Base-by-base conservation (phyloP, 2,888 invertebrate species). In the Agrilus cyanescens region DNA sequence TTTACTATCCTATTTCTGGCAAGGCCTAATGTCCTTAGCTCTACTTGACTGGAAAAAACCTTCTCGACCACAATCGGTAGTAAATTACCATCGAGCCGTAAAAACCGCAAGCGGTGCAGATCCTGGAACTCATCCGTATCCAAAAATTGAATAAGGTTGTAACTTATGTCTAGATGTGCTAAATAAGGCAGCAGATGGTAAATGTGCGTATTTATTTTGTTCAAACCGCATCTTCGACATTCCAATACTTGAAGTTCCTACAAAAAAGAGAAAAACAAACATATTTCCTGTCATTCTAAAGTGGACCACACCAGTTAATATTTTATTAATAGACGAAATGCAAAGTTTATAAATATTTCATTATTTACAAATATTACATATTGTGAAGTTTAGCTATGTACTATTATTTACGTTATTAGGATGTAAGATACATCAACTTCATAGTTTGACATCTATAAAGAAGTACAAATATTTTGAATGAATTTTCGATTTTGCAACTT, bases 81-180 rank as follows among this genome's bases (percentile, higher is more conserved):
- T 60, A 81, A 79, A 68, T 87, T 87, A 14, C 85, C 84, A 55
- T 86, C 85, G 49, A 87, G 66, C 52, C 73, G 72, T 36, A 85
- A 66, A 51, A 68, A 75, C 57, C 72, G 75, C 30, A 85, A 65
- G 46, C 75, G 74, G 55, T 75, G 78, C 37, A 85, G 70, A 58
- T 80, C 80, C 52, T 73, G 71, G 60, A 82, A 85, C 60, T 85
- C 83, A 56, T 83, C 82, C 37, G 76, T 71, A 50, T 78, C 77
- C 40, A 85, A 66, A 63, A 80, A 85, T 65, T 83, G 83, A 61
- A 86, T 80, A 44, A 74, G 74, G 67, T 87, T 87, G 59, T 82
- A 75, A 33, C 85, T 84, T 54, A 87, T 68, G 66, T 87, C 86
- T 54, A 87, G 66, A 60, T 82, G 79, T 53, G 76, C 75, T 48